Evolutionary conservation across 2,113 vertebrate species (phyloP), one percentile per base, ranked within the genome.

Genomic region (Actinemys pallida): DNA sequence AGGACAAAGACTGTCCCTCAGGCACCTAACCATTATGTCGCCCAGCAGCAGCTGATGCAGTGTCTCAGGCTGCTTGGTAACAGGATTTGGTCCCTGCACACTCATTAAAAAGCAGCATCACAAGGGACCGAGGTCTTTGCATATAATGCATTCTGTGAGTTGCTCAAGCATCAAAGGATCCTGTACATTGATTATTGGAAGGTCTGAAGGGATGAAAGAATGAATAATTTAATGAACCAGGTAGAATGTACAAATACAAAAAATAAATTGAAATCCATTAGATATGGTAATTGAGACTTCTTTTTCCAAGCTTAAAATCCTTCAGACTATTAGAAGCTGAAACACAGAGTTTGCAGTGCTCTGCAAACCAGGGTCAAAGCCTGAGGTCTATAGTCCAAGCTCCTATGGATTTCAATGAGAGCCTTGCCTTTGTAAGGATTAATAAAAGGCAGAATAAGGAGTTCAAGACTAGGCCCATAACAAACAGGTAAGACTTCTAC

Each of bases 1-100:
- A 92, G 92, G 93, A 96, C 65, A 86, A 93, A 65, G 91, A 93
- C 1, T n/a, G n/a, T 49, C 84, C 95, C 90, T 84, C 35, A 1
- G 90, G 95, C 80, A 86, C 80, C 81, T 81, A 81, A 47, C 50
- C 27, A 9, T 90, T 79, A 82, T 4, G 31, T 92, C 92, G 91
- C 95, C 95, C 69, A 56, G 96, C 92, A 94, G 95, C 93, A 90
- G 91, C 83, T 90, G 89, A 93, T 91, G 59, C 78, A 65, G 69
- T 24, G 14, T 88, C 94, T 89, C 87, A 69, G 78, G 92, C 83
- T 94, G 88, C 83, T 59, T 47, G 59, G 80, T 6, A 89, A 86
- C 45, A 84, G 86, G 87, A 94, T 80, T 92, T 79, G 45, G 65
- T 89, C 85, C 78, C 80, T 29, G 1, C 72, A 93, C 86, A 57